A percentile compares a stretch with the other conserved stretches of the same genome.
Evolutionary conservation across 2,113 vertebrate genomes (phyloP).

Genomic region (Psophia crepitans): DNA sequence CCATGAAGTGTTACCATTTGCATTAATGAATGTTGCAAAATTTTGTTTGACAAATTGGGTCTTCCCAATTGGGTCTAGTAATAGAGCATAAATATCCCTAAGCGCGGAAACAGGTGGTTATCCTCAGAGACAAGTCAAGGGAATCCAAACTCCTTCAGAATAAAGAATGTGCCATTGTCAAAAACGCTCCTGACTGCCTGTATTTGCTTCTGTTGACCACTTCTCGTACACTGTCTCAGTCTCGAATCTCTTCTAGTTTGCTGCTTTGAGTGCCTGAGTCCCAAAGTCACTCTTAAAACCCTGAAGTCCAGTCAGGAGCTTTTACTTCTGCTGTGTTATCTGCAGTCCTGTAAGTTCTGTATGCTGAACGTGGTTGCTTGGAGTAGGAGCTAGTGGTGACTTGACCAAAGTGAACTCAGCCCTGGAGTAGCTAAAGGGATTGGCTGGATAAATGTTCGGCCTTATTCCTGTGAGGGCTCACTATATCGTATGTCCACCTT

Average conservation of each 20-base stretch:
- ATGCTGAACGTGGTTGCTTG: fast-evolving
- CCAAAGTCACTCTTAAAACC: not conserved
- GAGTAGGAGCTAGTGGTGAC: not conserved
- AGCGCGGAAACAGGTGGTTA: not conserved
- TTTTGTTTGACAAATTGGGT: not conserved
- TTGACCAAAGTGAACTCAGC: not conserved
- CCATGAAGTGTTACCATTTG: not conserved
- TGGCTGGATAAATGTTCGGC: not conserved
- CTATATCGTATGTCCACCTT: not conserved
- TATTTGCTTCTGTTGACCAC: not conserved
- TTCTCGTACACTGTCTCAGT: not conserved
- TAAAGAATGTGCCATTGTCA: not conserved
- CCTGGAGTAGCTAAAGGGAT: not conserved
- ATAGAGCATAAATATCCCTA: not conserved
- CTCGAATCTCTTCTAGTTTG: fast-evolving
- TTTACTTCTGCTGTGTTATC: not conserved
- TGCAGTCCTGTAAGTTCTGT: not conserved
- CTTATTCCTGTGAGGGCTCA: not conserved
- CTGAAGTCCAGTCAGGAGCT: not conserved
- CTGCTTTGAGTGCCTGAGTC: not conserved
- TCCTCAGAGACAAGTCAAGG: not conserved
- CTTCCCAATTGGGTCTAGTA: no score
- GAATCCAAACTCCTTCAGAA: not conserved
- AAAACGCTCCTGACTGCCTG: not conserved
- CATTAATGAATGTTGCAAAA: not conserved